Base-by-base conservation (phyloP, 30 jellyfish, hydroid and myxozoan species). In the Chrysaora quinquecirrha region DNA sequence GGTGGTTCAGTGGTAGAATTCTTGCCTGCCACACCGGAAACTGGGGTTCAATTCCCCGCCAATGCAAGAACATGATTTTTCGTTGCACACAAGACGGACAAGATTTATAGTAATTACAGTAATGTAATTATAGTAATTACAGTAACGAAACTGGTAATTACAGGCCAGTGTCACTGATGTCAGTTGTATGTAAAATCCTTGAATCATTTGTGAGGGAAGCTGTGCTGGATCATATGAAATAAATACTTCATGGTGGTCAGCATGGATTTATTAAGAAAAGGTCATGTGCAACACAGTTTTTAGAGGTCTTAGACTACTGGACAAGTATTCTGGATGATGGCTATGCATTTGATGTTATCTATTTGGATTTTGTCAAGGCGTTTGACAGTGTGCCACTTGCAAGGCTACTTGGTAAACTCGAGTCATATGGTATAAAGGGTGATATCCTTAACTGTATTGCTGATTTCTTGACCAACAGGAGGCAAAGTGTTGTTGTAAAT, bases 311-410 rank as follows among this genome's bases (percentile, higher is more conserved):
- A 64, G 11, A 47, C 61, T 47, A 47, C 61, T 47, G 19, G 61
- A 47, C 61, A 47, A 47, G 61, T 47, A 47, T 19, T 47, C 61
- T 47, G 19, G 61, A 47, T 47, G 61, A 47, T 47, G 61, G 61
- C 19, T 47, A 47, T 47, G 61, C 61, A 47, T 56, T 56, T 4
- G 71, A 20, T 56, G 85, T 28, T 46, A 48, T 73, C 73, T 73
- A 73, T 52, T 22, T 73, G 21, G 85, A 73, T 48, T 73, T 73
- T 48, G 85, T 77, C 30, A 43, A 71, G 82, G 82, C 82, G 25
- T 71, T 71, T 34, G 82, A 46, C 74, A 71, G 70, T n/a, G 82
- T 71, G 34, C 82, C 82, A 34, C 82, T 28, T 27, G 30, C 22
- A 10, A 71, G 73, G 34, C 23, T 71, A 21, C 69, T 71, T 2